phyloP scores from a whole-genome alignment of 2,888 invertebrate genomes.

The Scaptomyza caliginosa region DNA sequence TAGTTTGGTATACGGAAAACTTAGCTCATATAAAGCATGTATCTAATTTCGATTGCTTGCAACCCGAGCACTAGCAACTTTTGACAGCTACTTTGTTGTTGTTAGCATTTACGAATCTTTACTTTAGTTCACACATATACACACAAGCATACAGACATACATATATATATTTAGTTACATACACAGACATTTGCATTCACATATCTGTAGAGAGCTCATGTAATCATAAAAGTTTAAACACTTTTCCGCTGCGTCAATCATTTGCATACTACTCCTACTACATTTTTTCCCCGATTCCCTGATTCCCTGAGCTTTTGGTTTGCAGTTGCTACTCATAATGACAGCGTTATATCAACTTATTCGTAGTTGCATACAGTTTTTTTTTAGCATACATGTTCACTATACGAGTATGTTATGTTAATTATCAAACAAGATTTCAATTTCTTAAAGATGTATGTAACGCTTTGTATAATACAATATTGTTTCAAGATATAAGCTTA shows the following conservation, averaged over 20 bases:
- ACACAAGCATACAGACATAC: background rate
- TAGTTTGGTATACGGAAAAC: slow-evolving; percentile 22
- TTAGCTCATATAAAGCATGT: slow-evolving; percentile 17
- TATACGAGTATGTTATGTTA: too few relatives aligned
- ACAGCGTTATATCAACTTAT: slow-evolving; percentile 26
- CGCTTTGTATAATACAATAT: too few relatives aligned
- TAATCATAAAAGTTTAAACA: slow-evolving; percentile 57
- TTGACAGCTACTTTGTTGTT: slow-evolving; percentile 19
- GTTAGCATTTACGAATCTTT: background rate
- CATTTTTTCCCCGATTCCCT: background rate
- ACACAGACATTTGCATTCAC: slow-evolving; percentile 42
- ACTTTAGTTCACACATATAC: background rate
- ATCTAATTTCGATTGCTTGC: slow-evolving; percentile 15
- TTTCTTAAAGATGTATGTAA: background rate
- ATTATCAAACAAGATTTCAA: too few relatives aligned
- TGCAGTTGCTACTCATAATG: slow-evolving; percentile 26
- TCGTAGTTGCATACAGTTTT: slow-evolving; percentile 1
- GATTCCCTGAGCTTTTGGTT: background rate
- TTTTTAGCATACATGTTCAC: too few relatives aligned
- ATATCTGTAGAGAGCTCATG: slow-evolving; percentile 51
- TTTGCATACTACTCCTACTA: slow-evolving; percentile 37
- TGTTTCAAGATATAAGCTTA: too few relatives aligned
- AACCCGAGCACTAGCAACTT: slow-evolving; percentile 25
- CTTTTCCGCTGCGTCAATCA: slow-evolving; percentile 45
- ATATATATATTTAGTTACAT: background rate